phyloP scores from a whole-genome alignment of 2,888 invertebrate species.

The Tineola bisselliella region DNA sequence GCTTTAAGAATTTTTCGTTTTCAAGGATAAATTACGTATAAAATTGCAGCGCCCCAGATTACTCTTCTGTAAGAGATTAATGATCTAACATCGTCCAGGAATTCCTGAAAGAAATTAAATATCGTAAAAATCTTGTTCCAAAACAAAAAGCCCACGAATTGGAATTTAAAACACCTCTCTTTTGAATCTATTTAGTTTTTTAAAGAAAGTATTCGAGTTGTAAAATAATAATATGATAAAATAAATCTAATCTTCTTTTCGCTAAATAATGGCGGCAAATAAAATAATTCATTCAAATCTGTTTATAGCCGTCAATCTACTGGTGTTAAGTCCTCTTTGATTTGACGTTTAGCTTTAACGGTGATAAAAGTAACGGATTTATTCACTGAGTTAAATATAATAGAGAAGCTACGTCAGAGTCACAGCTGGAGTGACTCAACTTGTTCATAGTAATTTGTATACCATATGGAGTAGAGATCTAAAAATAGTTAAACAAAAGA shows the following conservation, averaged over 20 bases:
- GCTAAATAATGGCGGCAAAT: neutral
- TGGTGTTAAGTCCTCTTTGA: neutral
- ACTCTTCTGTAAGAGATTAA: constrained; percentile 13
- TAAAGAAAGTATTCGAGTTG: no score
- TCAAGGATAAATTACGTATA: constrained; percentile 11
- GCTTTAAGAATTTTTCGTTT: constrained; percentile 1
- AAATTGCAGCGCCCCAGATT: constrained; percentile 6
- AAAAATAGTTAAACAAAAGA: no score
- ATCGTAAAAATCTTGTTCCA: constrained; percentile 9
- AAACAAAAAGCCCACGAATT: neutral
- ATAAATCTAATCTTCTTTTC: no score
- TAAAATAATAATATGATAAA: no score
- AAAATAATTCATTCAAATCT: neutral
- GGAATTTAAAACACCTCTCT: neutral
- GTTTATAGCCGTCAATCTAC: neutral
- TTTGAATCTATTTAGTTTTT: neutral
- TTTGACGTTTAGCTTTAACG: constrained; percentile 1
- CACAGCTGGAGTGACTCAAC: no score
- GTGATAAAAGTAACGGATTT: no score
- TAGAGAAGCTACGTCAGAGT: no score
- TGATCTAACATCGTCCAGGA: constrained; percentile 10
- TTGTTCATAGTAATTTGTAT: no score
- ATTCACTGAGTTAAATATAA: no score
- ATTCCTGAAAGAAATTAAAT: constrained; percentile 13
- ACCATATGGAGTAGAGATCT: no score